Base-by-base conservation (phyloP, 2,888 invertebrate genomes). In the Pyrrhosoma nymphula region DNA sequence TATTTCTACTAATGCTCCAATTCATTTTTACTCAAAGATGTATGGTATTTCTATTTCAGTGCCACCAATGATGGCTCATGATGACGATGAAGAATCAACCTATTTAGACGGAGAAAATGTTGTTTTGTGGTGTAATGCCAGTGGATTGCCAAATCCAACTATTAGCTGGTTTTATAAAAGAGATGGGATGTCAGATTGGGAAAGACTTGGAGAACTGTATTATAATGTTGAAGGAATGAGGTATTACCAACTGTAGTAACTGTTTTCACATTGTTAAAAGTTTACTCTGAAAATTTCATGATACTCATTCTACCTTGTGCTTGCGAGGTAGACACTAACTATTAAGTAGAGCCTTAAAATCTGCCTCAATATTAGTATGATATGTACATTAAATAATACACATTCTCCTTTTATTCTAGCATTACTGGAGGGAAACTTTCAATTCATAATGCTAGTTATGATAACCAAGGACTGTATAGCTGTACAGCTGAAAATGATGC, bases 401-500 rank as follows among this genome's bases (percentile, higher is more conserved):
- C 60, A 60, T 20, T 60, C 55, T 16, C 95, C 60, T 95, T 55
- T 1, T 55, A 47, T 47, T 47, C 47, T 75, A 95, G 95, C 75
- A 95, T 95, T 35, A 89, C 63, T 95, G 96, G 96, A 95, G 96
- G 96, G 91, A 96, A 96, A n/a, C 96, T 98, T 6, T 96, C 96
- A 69, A 96, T 98, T 95, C 96, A 95, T 0, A 97, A 97, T 95
- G 97, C 97, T 0, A 97, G 96, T 56, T 96, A 96, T 0, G 96
- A 97, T 10, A 97, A 97, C 95, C 97, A 97, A 95, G 98, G 98
- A 0, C 96, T 96, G 16, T 98, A 98, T 96, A 96, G 97, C 4
- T 98, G 98, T 96, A 96, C 97, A 12, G 98, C 98, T 0, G 97
- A 97, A 95, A 98, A 98, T 96, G 96, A 97, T 10, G 97, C 97